Percentiles rank a stretch among this genome's conserved stretches.
phyloP scores from a whole-genome alignment of 2,888 invertebrate genomes.

The Nomada lathburiana region DNA sequence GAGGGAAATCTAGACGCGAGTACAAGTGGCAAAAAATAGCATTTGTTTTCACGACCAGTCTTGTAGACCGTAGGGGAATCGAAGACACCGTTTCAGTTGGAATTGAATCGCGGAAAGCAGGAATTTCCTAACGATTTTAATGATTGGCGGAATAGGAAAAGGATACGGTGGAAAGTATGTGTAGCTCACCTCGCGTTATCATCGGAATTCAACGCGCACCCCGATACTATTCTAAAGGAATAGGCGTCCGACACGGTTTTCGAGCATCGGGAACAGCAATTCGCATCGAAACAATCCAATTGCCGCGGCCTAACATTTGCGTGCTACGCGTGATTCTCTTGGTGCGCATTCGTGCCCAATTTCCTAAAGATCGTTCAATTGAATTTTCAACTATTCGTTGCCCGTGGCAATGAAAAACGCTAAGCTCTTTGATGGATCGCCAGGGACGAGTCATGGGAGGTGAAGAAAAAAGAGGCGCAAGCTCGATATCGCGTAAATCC shows the following conservation, averaged over 20 bases:
- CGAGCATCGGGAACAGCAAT: slow-evolving; percentile 49
- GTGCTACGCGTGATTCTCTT: slow-evolving; percentile 25
- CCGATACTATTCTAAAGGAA: slow-evolving; percentile 1
- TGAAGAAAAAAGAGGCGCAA: too few species aligned
- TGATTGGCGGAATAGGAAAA: not conserved
- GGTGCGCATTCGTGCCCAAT: slow-evolving; percentile 6
- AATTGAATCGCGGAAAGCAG: too few species aligned
- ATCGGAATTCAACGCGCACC: not conserved
- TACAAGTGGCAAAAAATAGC: not conserved
- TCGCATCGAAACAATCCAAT: slow-evolving; percentile 35
- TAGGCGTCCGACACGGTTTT: slow-evolving; percentile 45
- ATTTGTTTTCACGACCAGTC: not conserved
- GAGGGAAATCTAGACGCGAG: slow-evolving; percentile 6
- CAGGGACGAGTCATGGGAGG: too few species aligned
- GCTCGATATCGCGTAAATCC: not conserved
- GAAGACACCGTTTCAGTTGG: too few species aligned
- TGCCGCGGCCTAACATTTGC: slow-evolving; percentile 7
- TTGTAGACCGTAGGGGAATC: too few species aligned
- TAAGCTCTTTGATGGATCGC: too few species aligned
- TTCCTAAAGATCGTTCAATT: slow-evolving; percentile 9
- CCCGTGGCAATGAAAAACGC: too few species aligned
- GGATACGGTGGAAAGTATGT: too few species aligned
- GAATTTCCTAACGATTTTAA: not conserved
- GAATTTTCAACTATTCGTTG: not conserved
- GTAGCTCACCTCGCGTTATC: too few species aligned